A percentile compares a stretch with the other conserved stretches of the same genome.
These are phyloP conservation scores for Sphyrna mokarran DNA, from an alignment of 2,113 vertebrate species.

Conservation along the genomic window DNA sequence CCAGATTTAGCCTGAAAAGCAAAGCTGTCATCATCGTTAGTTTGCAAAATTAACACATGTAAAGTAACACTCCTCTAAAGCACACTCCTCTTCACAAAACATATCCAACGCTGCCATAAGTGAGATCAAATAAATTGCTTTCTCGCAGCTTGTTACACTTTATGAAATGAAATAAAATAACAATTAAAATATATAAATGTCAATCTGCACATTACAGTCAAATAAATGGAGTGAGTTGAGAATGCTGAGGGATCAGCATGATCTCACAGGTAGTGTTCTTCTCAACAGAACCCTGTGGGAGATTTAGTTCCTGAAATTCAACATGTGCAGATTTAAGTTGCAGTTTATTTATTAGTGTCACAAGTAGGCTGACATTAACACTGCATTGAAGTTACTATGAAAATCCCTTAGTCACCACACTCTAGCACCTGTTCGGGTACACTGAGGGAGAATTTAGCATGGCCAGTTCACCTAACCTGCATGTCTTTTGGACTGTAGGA, in stretches of 20 bases:
- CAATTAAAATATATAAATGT: background rate
- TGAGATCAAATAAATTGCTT: slow-evolving; percentile 32
- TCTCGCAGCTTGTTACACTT: background rate
- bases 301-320: background rate
- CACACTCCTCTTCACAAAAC: background rate
- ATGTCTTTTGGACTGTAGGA: too few species aligned
- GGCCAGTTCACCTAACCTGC: too few species aligned
- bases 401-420: too few species aligned
- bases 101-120: slow-evolving; percentile 22
- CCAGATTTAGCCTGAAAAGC: background rate
- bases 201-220: background rate
- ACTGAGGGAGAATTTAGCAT: too few species aligned
- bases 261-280: background rate
- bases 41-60: slow-evolving; percentile 15
- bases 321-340: background rate
- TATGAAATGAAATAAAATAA: slow-evolving; percentile 18
- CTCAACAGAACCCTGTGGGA: too few species aligned
- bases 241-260: background rate
- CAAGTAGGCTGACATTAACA: too few species aligned
- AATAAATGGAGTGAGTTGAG: background rate
- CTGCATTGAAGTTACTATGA: too few species aligned
- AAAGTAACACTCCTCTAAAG: slow-evolving; percentile 30
- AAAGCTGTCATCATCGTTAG: background rate
- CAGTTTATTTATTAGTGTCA: too few species aligned
- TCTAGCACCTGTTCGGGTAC: too few species aligned